Percentiles rank a stretch among this genome's conserved stretches.
Evolutionary conservation across 2,113 vertebrate species (phyloP).

Genomic region (Patagioenas fasciata): DNA sequence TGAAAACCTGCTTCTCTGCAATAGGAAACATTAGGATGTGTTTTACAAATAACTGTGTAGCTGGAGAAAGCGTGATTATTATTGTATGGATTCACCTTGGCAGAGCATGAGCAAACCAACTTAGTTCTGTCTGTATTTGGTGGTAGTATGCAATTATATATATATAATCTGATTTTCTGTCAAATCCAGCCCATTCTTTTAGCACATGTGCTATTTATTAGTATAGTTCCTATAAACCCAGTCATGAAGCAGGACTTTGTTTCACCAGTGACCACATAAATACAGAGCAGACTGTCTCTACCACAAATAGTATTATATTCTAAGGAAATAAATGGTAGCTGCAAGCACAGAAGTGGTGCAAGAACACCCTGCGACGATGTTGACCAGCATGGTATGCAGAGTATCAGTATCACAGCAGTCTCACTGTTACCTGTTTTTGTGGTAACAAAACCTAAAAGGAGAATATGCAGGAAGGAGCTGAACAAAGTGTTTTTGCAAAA

Average conservation of each 20-base stretch:
- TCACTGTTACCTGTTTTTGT: background rate
- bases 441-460: background rate
- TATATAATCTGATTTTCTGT: background rate
- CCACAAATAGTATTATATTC: background rate
- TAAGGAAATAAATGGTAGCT: background rate
- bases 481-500: background rate
- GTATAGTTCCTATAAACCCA: background rate
- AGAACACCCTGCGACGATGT: background rate
- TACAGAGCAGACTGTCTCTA: background rate
- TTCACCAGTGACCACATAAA: background rate
- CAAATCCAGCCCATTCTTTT: background rate
- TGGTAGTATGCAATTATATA: background rate
- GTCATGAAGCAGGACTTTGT: background rate
- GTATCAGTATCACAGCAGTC: background rate
- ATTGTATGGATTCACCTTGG: constrained; percentile 14
- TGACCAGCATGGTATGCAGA: background rate
- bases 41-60: background rate
- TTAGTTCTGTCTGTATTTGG: background rate
- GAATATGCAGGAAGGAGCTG: background rate
- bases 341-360: background rate
- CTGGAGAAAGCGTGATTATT: background rate
- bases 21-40: background rate
- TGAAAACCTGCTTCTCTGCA: background rate
- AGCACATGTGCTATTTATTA: background rate
- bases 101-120: constrained; percentile 28